phyloP scores from a whole-genome alignment of 2,888 invertebrate species.

The Drosophila colorata region DNA sequence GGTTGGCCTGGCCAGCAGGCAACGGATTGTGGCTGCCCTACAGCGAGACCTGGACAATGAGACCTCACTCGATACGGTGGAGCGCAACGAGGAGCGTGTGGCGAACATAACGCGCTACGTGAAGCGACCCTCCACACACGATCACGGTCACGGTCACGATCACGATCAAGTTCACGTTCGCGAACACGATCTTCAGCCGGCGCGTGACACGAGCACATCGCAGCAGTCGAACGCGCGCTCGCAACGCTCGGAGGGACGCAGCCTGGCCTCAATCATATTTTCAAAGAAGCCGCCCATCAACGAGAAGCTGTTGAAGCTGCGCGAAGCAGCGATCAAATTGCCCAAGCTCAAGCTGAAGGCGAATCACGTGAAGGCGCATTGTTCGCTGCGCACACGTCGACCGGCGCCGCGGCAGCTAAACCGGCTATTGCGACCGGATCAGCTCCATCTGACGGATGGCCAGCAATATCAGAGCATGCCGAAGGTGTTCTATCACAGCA shows the following conservation, averaged over 20 bases:
- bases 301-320: constrained; percentile 6
- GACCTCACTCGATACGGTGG: constrained; percentile 23
- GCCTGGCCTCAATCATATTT: neutral
- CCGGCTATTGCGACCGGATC: neutral
- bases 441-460: neutral
- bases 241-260: no score
- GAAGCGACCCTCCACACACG: neutral
- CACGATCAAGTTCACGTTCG: no score
- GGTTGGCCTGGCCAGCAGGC: neutral
- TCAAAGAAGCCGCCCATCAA: neutral
- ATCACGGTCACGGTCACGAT: no score
- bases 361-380: constrained; percentile 1
- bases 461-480: no score
- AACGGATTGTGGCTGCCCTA: neutral
- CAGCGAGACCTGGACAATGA: neutral
- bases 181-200: no score
- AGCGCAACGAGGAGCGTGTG: constrained; percentile 10
- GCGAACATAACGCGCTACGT: neutral
- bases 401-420: neutral
- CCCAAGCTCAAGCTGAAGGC: constrained; percentile 6
- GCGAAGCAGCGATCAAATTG: neutral
- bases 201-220: no score
- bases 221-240: neutral
- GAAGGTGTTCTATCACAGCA: neutral
- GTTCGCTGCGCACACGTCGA: constrained; percentile 17